Evolutionary conservation across 2,113 vertebrate genomes (phyloP), one percentile per base, ranked within the genome.

Genomic region (Gasterosteus aculeatus): DNA sequence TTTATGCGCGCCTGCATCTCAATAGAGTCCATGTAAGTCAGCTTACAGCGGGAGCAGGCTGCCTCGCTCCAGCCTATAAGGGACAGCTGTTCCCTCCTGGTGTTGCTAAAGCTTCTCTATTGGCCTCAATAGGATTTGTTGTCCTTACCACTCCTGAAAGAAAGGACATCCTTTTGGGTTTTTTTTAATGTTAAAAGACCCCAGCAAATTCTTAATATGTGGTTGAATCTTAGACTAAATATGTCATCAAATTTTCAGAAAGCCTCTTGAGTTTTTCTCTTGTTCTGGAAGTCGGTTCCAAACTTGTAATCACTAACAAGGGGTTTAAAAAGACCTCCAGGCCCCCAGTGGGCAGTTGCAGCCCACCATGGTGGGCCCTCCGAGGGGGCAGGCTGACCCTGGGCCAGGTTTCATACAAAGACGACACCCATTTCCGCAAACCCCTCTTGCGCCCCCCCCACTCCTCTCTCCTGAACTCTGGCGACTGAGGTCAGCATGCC

Each of bases 81-180:
- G 41, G 75, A 80, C 88, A 88, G 88, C 90, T 92, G 85, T 85
- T 82, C 60, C 63, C 75, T 66, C 68, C 76, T 80, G 62, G 10
- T 71, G 15, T 54, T 53, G 68, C 59, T 65, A 33, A 75, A 86
- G 75, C 75, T 63, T 41, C 51, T 51, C 60, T 19, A 9, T 44
- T 61, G 33, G n/a, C 67, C 73, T 87, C 61, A 69, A 70, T 63
- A 60, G 76, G 59, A 75, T 80, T 69, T 66, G 67, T 75, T 57
- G 56, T 77, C 19, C 69, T 11, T 39, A 58, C 77, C 72, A 42
- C 29, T 51, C 58, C 57, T 56, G 10, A 42, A 53, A 59, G 44
- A n/a, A 31, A n/a, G 35, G 2, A 7, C 38, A 38, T 44, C 4
- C 10, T 29, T 49, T 9, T 18, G 38, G 33, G 14, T n/a, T 0